These are phyloP conservation scores for Calypte anna DNA, from an alignment of 2,113 vertebrate species.

Conservation along the genomic window DNA sequence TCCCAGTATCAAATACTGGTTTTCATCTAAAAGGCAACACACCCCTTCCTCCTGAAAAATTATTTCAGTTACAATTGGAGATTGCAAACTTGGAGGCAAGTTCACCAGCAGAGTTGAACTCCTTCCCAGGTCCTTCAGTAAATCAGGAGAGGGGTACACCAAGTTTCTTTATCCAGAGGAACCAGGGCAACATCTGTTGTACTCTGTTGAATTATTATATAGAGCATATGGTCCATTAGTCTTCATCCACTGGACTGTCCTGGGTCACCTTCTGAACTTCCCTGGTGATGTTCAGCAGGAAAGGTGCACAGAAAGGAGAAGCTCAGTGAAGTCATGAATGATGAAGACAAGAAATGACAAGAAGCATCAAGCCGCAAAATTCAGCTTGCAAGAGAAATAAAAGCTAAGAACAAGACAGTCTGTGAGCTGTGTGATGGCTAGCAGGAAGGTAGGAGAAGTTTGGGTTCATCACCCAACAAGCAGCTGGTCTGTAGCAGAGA, in stretches of 20 bases:
- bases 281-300: neutral
- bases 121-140: neutral
- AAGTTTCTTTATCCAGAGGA: neutral
- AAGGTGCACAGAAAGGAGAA: neutral
- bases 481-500: neutral
- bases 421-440: neutral
- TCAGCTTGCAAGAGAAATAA: neutral
- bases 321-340: neutral
- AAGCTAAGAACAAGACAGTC: neutral
- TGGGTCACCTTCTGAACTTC: neutral
- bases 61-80: neutral
- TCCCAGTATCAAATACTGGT: neutral
- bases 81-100: neutral
- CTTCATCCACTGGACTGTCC: neutral
- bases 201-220: neutral
- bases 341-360: neutral
- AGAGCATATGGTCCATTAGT: neutral
- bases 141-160: neutral
- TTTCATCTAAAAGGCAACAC: neutral
- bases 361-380: neutral
- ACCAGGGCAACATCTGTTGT: neutral
- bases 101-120: neutral
- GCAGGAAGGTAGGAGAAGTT: neutral
- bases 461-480: neutral
- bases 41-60: neutral